Base-by-base conservation (phyloP, 2,113 vertebrate species). In the Tetrax tetrax region DNA sequence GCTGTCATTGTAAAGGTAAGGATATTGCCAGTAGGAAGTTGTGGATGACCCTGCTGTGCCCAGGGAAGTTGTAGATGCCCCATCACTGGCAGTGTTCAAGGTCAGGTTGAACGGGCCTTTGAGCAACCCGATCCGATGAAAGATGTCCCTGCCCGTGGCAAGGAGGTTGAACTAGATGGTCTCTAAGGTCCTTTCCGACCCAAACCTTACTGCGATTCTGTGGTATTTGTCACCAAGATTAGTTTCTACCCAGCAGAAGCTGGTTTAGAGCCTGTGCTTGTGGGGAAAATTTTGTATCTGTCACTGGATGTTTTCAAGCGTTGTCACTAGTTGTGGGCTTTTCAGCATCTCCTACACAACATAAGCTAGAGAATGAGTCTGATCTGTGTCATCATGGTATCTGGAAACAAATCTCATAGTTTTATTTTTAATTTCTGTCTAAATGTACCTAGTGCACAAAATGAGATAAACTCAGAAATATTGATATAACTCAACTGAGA, bases 331-430 rank as follows among this genome's bases (percentile, higher is more conserved):
- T 1, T 84, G 35, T 48, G 74, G 37, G 29, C 6, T 85, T 85
- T 94, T 71, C 37, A 82, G 43, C 57, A 64, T 89, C 69, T 94
- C 51, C 61, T 82, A 50, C 43, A 22, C 18, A 75, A 33, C 25
- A 79, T 43, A 93, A 89, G n/a, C 66, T 56, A 87, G 45, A 87
- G 68, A 47, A 54, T 53, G 3, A 74, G 64, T 82, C 78, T 85
- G 8, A 48, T 78, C 3, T 27, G 7, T 84, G n/a, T 76, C 29
- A 31, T 75, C 10, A 7, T 4, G 0, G 0, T 56, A 76, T 72
- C 65, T 93, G 78, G n/a, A 90, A 91, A 76, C 15, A 69, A 80
- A 76, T 60, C 3, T 61, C 24, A 47, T 24, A 1, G 12, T 18
- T 82, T 64, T 82, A 8, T 85, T 85, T 87, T 87, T 60, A 23